Percentiles rank a stretch among this genome's conserved stretches.
phyloP scores from a whole-genome alignment of 2,113 vertebrate species.

The Dermatemys mawii region DNA sequence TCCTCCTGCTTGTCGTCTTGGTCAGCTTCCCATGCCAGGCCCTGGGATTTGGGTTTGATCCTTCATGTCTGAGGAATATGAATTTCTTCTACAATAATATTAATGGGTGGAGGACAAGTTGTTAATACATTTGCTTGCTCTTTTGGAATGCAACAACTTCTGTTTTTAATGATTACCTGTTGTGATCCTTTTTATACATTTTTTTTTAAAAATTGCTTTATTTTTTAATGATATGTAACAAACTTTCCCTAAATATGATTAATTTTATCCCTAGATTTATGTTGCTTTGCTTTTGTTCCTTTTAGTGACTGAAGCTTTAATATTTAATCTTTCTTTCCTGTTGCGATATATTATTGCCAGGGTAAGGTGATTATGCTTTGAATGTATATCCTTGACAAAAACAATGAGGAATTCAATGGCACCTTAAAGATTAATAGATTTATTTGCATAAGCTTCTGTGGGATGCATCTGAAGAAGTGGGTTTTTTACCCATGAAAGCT shows the following conservation, averaged over 20 bases:
- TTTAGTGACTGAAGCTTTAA: conserved; percentile 12
- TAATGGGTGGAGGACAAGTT: background rate
- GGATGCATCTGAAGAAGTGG: no score
- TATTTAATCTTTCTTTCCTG: conserved; percentile 17
- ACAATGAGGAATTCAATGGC: no score
- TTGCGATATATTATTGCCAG: background rate
- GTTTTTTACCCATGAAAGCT: no score
- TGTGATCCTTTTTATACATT: background rate
- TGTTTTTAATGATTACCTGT: background rate
- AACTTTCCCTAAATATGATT: background rate
- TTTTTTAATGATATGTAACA: background rate
- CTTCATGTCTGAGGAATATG: background rate
- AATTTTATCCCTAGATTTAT: background rate
- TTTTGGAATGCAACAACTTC: background rate
- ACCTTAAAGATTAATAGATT: no score
- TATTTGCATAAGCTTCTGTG: no score
- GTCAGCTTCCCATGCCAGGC: background rate
- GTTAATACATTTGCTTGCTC: background rate
- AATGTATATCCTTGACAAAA: background rate
- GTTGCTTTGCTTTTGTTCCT: background rate
- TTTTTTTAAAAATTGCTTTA: background rate
- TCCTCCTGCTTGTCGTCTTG: background rate
- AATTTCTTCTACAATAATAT: background rate
- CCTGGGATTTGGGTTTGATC: background rate
- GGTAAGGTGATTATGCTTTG: background rate